phyloP scores from a whole-genome alignment of 2,113 vertebrate genomes.

The Neotragus moschatus region DNA sequence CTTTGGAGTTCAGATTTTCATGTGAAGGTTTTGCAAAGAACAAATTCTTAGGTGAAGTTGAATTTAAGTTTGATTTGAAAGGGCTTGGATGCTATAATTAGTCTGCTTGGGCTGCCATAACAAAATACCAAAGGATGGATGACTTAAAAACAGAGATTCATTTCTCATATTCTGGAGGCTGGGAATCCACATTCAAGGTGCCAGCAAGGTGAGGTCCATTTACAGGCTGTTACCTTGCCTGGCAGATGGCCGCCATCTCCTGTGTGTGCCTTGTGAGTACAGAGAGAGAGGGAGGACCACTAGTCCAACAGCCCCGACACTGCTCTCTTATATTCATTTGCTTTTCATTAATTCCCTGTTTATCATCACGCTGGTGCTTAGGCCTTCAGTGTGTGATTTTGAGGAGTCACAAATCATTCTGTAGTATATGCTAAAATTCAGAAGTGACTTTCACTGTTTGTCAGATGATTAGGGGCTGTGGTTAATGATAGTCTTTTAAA shows the following conservation, averaged over 20 bases:
- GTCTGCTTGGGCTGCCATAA: neutral
- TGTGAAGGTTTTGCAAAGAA: neutral
- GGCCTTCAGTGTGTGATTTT: neutral
- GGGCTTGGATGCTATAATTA: neutral
- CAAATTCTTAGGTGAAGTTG: neutral
- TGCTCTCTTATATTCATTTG: neutral
- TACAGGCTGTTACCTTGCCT: neutral
- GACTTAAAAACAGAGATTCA: neutral
- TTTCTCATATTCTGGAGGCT: neutral
- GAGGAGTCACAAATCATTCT: neutral
- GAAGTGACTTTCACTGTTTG: neutral
- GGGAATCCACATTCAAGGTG: neutral
- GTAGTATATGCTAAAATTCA: neutral
- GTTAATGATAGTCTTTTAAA: neutral
- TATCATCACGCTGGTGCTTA: neutral
- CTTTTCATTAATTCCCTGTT: neutral
- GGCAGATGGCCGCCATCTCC: neutral
- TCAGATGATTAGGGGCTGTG: neutral
- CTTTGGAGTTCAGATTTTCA: neutral
- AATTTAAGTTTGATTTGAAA: neutral
- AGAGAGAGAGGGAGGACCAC: neutral
- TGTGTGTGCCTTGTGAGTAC: neutral
- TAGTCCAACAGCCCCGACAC: neutral
- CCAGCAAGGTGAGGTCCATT: neutral
- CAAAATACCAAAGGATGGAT: neutral